Conservation (phyloP, 2,113 vertebrate genomes). For the Pontoporia blainvillei region DNA sequence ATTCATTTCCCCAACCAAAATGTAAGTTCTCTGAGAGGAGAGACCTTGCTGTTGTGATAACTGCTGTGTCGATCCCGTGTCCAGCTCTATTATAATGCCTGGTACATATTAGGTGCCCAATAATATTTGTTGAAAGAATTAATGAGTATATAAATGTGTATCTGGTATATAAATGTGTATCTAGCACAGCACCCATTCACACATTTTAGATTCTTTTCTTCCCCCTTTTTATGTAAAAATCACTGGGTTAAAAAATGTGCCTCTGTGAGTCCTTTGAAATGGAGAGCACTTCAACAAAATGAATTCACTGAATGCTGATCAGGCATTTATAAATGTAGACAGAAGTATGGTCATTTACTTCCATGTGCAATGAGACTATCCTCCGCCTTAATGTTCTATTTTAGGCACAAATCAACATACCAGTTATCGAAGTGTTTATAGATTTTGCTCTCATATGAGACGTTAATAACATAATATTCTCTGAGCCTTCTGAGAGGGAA, state of each 20-base stretch:
- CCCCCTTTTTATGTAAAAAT: neutral
- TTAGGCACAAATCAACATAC: neutral
- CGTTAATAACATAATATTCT: neutral
- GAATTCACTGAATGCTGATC: neutral
- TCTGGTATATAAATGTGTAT: neutral
- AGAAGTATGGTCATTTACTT: neutral
- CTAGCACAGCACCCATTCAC: neutral
- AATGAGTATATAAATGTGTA: neutral
- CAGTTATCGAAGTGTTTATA: neutral
- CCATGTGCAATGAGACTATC: neutral
- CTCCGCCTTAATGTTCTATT: neutral
- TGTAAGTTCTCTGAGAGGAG: neutral
- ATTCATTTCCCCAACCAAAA: neutral
- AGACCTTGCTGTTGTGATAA: neutral
- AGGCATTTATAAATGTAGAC: neutral
- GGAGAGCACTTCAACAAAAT: neutral
- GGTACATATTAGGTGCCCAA: neutral
- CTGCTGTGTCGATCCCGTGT: neutral
- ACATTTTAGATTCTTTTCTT: neutral
- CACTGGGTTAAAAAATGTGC: neutral
- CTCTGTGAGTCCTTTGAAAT: neutral
- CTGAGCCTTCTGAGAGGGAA: neutral
- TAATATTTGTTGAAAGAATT: neutral
- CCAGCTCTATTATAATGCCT: neutral
- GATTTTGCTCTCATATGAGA: neutral